phyloP scores from a whole-genome alignment of 2,888 invertebrate species.

The Pristionchus mayeri region DNA sequence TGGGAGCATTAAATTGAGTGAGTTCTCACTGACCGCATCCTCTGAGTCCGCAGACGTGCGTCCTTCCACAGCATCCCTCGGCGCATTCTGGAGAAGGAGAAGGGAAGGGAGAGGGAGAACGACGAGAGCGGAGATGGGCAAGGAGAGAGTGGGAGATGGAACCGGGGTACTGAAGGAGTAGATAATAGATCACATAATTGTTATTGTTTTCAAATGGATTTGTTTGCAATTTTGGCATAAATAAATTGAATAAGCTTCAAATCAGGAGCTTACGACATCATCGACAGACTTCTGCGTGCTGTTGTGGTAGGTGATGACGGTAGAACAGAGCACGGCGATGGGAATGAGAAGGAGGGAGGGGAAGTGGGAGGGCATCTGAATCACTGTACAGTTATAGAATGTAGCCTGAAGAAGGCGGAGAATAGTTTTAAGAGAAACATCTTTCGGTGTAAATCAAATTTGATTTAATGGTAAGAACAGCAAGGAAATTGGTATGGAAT shows the following conservation, averaged over 20 bases:
- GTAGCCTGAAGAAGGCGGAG: too few species aligned
- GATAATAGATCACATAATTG: not conserved
- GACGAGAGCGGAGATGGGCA: not conserved
- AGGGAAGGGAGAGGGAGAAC: not conserved
- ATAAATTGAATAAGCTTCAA: not conserved
- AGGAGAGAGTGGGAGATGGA: not conserved
- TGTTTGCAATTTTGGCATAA: too few species aligned
- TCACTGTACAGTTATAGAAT: not conserved
- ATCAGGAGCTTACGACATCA: not conserved
- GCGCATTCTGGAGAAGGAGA: slow-evolving; percentile 13
- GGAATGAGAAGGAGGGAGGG: slow-evolving; percentile 41
- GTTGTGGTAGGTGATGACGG: slow-evolving; percentile 12
- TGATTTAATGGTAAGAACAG: too few species aligned
- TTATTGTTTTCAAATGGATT: not conserved
- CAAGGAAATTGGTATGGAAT: too few species aligned
- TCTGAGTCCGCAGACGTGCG: slow-evolving; percentile 46
- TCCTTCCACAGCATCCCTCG: slow-evolving; percentile 42
- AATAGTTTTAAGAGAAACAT: too few species aligned
- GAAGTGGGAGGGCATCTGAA: slow-evolving; percentile 6
- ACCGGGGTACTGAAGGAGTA: slow-evolving; percentile 24
- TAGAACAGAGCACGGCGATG: not conserved
- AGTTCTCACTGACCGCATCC: slow-evolving; percentile 30
- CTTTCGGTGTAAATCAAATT: too few species aligned
- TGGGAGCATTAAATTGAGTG: too few species aligned
- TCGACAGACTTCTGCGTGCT: not conserved